phyloP scores from a whole-genome alignment of 2,113 vertebrate genomes.

The Engraulis encrasicolus region DNA sequence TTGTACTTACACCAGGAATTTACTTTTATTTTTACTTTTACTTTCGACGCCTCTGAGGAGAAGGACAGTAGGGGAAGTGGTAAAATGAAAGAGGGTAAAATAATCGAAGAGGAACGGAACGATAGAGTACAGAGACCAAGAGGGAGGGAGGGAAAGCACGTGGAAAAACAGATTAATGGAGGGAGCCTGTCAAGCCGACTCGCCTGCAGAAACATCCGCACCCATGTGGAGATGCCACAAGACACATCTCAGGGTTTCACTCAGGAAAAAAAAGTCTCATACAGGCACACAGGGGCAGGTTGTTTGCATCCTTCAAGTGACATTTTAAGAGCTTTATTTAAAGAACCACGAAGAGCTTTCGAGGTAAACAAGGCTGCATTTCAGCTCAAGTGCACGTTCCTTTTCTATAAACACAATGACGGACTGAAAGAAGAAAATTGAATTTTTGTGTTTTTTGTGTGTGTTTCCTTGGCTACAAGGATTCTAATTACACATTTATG shows the following conservation, averaged over 20 bases:
- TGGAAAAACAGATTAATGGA: background rate
- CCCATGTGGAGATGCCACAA: background rate
- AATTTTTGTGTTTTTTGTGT: background rate
- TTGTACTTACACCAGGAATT: no score
- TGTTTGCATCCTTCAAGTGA: background rate
- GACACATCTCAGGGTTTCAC: background rate
- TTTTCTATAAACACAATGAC: no score
- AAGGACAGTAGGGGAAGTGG: no score
- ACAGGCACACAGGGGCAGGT: background rate
- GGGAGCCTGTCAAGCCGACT: background rate
- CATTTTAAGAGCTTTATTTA: background rate
- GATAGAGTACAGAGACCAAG: background rate
- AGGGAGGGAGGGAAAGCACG: background rate
- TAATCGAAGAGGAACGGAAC: no score
- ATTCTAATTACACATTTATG: background rate
- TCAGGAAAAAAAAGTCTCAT: background rate
- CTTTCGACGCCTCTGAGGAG: no score
- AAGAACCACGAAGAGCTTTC: background rate
- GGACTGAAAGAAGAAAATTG: background rate
- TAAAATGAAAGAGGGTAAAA: no score
- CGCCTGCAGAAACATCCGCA: background rate
- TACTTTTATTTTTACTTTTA: no score
- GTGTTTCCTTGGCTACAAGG: background rate
- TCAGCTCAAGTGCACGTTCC: background rate
- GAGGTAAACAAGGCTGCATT: background rate